These are phyloP conservation scores for Tragopan temminckii DNA, from an alignment of 2,797 vertebrate genomes.

Conservation along the genomic window DNA sequence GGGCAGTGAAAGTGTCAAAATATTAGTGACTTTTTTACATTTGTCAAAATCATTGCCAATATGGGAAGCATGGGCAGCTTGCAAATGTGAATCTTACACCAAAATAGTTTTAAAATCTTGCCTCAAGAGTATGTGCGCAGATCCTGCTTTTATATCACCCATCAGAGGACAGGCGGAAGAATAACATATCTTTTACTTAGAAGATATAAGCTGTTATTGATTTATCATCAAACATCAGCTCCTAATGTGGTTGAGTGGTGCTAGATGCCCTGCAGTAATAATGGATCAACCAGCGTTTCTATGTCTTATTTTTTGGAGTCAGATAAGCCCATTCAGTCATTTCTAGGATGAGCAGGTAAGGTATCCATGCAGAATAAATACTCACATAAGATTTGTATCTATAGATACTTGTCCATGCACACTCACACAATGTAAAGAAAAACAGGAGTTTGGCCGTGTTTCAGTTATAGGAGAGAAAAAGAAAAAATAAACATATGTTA, in stretches of 20 bases:
- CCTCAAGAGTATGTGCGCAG: conserved; percentile 74
- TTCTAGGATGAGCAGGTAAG: conserved; percentile 67
- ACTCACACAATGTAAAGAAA: conserved; percentile 55
- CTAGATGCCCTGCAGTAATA: conserved; percentile 76
- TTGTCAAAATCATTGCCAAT: conserved; percentile 88
- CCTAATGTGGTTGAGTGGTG: conserved; percentile 76
- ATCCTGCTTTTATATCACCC: conserved; percentile 60
- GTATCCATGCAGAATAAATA: conserved; percentile 66
- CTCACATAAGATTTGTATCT: conserved; percentile 11
- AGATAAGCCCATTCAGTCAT: conserved; percentile 66
- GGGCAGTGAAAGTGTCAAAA: conserved; percentile 89
- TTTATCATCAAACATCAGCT: conserved; percentile 78
- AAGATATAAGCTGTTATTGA: conserved; percentile 78
- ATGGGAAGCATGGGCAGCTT: conserved; percentile 85
- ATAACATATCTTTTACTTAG: conserved; percentile 81
- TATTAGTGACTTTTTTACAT: conserved; percentile 90
- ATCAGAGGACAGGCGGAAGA: conserved; percentile 45
- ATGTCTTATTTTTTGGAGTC: conserved; percentile 56
- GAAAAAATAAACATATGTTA: conserved; percentile 83
- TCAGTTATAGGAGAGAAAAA: conserved; percentile 72
- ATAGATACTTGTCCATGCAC: neutral
- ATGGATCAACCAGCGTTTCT: conserved; percentile 69
- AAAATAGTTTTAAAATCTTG: conserved; percentile 78
- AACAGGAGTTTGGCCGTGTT: conserved; percentile 73
- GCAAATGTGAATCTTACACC: conserved; percentile 82